Percentiles rank a stretch among this genome's conserved stretches.
Conservation (phyloP, 2,113 vertebrate species). For the Leptocoma aspasia region DNA sequence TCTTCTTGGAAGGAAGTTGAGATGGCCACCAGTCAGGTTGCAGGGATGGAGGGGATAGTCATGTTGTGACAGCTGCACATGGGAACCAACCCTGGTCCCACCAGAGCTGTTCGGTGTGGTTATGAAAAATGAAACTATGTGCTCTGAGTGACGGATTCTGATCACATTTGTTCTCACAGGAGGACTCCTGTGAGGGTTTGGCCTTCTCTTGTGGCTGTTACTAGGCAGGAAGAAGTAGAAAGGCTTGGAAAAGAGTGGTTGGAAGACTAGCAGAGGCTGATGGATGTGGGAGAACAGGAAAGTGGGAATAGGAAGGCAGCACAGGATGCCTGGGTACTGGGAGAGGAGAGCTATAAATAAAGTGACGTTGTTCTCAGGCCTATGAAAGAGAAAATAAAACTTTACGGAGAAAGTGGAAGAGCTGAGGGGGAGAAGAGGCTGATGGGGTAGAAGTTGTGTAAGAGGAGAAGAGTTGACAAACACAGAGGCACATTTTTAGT, state of each 20-base stretch:
- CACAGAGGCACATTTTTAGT: not conserved
- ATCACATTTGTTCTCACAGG: not conserved
- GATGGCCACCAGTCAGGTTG: not conserved
- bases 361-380: not conserved
- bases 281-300: not conserved
- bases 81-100: not conserved
- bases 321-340: accelerated
- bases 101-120: accelerated
- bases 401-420: not conserved
- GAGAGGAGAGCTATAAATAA: not conserved
- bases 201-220: not conserved
- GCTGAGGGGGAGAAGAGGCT: not conserved
- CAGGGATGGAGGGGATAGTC: not conserved
- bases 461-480: not conserved
- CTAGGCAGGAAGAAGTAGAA: not conserved
- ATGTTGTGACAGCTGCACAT: accelerated
- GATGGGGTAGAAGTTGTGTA: accelerated
- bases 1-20: not conserved
- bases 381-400: not conserved
- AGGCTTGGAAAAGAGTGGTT: not conserved
- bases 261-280: not conserved
- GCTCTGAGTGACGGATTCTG: not conserved
- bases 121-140: not conserved
- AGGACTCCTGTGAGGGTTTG: not conserved
- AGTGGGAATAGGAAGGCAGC: not conserved